Evolutionary conservation across 2,797 vertebrate species (phyloP).

Genomic region (Nannoperca obscura): DNA sequence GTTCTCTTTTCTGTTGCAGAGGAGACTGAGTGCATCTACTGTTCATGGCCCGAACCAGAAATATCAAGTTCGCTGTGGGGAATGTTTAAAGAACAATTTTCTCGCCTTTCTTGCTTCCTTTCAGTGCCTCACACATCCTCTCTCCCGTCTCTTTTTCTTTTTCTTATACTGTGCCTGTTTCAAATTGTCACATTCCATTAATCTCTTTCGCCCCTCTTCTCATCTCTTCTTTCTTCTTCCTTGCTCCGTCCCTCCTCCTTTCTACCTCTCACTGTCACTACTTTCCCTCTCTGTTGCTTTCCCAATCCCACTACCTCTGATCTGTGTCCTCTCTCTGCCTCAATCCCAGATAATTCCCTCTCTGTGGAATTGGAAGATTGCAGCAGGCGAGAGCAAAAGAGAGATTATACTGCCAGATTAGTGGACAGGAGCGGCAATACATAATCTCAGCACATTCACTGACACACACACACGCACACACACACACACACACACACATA

Average conservation of each 20-base stretch:
- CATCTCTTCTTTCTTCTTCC: slow-evolving; percentile 10
- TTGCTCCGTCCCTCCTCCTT: slow-evolving; percentile 23
- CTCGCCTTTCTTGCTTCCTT: slow-evolving; percentile 10
- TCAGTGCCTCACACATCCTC: neutral
- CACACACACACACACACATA: slow-evolving; percentile 28
- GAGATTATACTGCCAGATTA: slow-evolving; percentile 89
- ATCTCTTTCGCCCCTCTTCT: slow-evolving; percentile 27
- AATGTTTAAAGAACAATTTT: slow-evolving; percentile 26
- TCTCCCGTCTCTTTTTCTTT: slow-evolving; percentile 22
- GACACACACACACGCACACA: slow-evolving; percentile 36
- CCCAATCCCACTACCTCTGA: slow-evolving; percentile 76
- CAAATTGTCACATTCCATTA: slow-evolving; percentile 32
- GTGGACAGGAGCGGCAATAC: slow-evolving; percentile 82
- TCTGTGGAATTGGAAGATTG: slow-evolving; percentile 86
- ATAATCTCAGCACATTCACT: slow-evolving; percentile 79
- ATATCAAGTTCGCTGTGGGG: slow-evolving; percentile 48
- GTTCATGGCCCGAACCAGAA: slow-evolving; percentile 50
- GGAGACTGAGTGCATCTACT: slow-evolving; percentile 63
- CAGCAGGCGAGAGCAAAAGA: slow-evolving; percentile 83
- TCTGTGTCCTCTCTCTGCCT: slow-evolving; percentile 79
- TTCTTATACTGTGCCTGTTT: slow-evolving; percentile 20
- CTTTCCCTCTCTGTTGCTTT: slow-evolving; percentile 56
- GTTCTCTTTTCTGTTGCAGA: slow-evolving; percentile 68
- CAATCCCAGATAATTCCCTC: slow-evolving; percentile 87
- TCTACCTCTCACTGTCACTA: slow-evolving; percentile 29